Evolutionary conservation across 2,797 vertebrate genomes (phyloP).

Genomic region (Girardinus metallicus): DNA sequence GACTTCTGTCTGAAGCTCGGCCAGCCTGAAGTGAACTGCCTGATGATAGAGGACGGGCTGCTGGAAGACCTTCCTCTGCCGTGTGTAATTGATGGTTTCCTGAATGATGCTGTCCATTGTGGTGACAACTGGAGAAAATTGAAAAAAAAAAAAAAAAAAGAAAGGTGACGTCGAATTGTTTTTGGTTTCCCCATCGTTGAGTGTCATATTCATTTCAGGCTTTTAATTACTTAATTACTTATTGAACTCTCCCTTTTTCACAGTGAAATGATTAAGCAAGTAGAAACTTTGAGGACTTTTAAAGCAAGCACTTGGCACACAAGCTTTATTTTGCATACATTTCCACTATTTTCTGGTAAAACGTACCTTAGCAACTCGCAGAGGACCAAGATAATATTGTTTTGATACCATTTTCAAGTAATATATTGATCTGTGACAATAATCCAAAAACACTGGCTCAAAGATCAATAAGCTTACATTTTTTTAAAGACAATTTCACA

Average conservation of each 20-base stretch:
- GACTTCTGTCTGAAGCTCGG: constrained; percentile 87
- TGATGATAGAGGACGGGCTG: constrained; percentile 85
- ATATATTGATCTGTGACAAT: no score
- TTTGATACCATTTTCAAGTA: no score
- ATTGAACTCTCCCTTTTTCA: background rate
- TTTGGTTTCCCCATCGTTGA: background rate
- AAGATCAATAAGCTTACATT: no score
- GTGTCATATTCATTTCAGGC: background rate
- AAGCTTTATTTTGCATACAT: background rate
- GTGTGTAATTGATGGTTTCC: constrained; percentile 86
- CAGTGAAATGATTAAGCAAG: background rate
- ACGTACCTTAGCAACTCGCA: background rate
- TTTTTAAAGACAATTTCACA: no score
- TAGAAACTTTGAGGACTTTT: background rate
- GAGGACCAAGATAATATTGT: background rate
- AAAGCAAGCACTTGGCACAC: background rate
- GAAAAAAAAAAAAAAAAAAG: background rate
- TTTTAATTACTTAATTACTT: background rate
- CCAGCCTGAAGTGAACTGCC: constrained; percentile 86
- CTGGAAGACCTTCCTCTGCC: constrained; percentile 84
- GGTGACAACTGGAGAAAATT: constrained; percentile 72
- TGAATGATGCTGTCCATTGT: constrained; percentile 82
- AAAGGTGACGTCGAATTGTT: background rate
- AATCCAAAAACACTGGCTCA: no score
- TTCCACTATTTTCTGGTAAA: background rate